Conservation (phyloP, 2,888 invertebrate genomes). For the Stenodema calcarata region DNA sequence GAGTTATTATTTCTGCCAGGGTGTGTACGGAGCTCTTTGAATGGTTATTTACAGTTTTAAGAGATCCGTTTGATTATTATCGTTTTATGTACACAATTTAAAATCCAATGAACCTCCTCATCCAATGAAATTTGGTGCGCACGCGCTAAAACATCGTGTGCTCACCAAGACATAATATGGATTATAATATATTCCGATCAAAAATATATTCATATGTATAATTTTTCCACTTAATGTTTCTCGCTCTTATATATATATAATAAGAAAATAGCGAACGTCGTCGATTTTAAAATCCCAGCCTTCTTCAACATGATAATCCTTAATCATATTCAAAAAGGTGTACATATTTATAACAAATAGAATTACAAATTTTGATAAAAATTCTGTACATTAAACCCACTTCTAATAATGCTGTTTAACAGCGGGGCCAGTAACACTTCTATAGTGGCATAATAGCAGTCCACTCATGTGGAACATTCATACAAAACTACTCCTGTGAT, state of each 20-base stretch:
- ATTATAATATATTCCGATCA: conserved; percentile 24
- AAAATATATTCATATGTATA: conserved; percentile 30
- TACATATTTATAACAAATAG: conserved; percentile 37
- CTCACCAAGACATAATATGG: conserved; percentile 10
- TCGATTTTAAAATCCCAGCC: conserved; percentile 45
- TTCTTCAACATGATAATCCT: conserved; percentile 40
- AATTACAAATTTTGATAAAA: conserved; percentile 44
- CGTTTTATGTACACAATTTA: conserved; percentile 1
- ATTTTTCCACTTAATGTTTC: conserved; percentile 25
- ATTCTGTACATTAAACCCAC: conserved; percentile 29
- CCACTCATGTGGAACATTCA: neutral
- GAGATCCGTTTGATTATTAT: neutral
- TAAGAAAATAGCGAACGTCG: conserved; percentile 42
- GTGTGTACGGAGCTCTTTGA: conserved; percentile 1
- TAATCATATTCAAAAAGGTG: conserved; percentile 24
- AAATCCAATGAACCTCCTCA: no score
- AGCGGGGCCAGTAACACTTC: conserved; percentile 1
- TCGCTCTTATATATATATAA: conserved; percentile 33
- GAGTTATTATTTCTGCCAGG: neutral
- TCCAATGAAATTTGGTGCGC: neutral
- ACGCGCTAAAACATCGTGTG: neutral
- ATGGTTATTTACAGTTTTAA: conserved; percentile 5
- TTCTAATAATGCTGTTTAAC: conserved; percentile 2
- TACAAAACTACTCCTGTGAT: neutral
- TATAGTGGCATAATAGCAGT: neutral